phyloP scores from a whole-genome alignment of 2,888 invertebrate species.

The Odontocerum albicorne region DNA sequence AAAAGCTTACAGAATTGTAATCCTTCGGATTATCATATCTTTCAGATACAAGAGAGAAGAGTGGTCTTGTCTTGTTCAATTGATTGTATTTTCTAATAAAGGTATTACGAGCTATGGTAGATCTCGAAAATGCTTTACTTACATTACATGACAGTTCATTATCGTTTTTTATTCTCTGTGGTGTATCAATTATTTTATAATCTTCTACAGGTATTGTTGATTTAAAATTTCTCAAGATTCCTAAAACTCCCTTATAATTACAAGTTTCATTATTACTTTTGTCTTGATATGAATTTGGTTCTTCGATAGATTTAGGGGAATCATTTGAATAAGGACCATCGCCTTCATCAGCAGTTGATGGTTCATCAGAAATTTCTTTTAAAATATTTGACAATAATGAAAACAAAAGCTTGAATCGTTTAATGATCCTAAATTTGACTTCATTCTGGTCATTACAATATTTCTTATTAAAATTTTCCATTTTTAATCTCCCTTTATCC shows the following conservation, averaged over 20 bases:
- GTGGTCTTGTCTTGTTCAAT: neutral
- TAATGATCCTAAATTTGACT: constrained; percentile 24
- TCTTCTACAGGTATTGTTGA: too few relatives aligned
- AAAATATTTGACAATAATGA: constrained; percentile 25
- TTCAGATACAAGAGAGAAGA: neutral
- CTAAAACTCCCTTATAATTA: constrained; percentile 24
- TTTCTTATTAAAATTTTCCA: neutral
- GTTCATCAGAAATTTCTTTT: constrained; percentile 24
- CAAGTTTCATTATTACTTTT: neutral
- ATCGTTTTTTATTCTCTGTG: too few relatives aligned
- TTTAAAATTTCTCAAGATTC: constrained; percentile 28
- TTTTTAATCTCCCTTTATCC: neutral
- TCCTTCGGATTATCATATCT: neutral
- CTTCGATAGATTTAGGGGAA: too few relatives aligned
- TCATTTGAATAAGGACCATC: neutral
- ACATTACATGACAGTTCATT: neutral
- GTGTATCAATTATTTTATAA: too few relatives aligned
- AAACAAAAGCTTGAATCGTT: constrained; percentile 29
- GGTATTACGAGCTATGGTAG: constrained; percentile 25
- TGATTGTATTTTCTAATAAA: neutral
- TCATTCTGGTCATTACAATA: constrained; percentile 20
- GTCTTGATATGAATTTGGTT: too few relatives aligned
- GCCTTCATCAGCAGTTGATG: neutral
- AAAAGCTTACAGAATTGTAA: constrained; percentile 25
- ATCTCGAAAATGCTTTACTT: constrained; percentile 22